A percentile compares a stretch with the other conserved stretches of the same genome.
phyloP scores from a whole-genome alignment of 2,113 vertebrate species.

The Phrynosoma blainvillii region DNA sequence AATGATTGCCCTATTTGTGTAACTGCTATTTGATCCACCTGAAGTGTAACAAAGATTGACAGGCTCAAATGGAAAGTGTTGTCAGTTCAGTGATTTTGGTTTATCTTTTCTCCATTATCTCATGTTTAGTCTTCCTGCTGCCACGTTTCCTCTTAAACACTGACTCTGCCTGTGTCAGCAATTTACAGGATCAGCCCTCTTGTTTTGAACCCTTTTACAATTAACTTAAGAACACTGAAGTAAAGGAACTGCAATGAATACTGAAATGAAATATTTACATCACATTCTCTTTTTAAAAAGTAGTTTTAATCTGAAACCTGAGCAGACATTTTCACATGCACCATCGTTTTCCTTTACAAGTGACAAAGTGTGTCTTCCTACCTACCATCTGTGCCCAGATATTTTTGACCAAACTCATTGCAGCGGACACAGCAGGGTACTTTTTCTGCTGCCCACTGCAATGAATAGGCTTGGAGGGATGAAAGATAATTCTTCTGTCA shows the following conservation, averaged over 20 bases:
- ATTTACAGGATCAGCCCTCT: not conserved
- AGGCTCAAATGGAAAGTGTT: not conserved
- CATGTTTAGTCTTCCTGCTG: not conserved
- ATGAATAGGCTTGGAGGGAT: not conserved
- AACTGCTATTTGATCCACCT: not conserved
- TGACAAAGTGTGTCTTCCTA: constrained; percentile 32
- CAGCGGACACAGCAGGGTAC: constrained; percentile 23
- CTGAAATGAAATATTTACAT: constrained; percentile 60
- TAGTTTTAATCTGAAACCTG: fast-evolving
- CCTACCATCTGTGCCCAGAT: not conserved
- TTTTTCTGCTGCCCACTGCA: constrained; percentile 5
- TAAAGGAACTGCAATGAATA: constrained; percentile 1
- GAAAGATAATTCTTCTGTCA: constrained; percentile 2
- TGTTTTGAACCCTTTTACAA: not conserved
- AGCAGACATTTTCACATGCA: constrained; percentile 33
- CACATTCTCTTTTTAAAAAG: constrained; percentile 38
- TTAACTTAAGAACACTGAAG: constrained; percentile 30
- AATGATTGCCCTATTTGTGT: not conserved
- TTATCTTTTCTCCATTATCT: not conserved
- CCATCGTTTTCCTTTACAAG: constrained; percentile 54
- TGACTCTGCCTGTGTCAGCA: not conserved
- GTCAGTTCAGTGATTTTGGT: not conserved
- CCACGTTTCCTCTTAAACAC: not conserved
- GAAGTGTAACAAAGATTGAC: not conserved
- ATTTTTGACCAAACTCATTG: constrained; percentile 3